A percentile compares a stretch with the other conserved stretches of the same genome.
These are phyloP conservation scores for Eugnorisma glareosa DNA, from an alignment of 2,888 invertebrate species.

Conservation along the genomic window DNA sequence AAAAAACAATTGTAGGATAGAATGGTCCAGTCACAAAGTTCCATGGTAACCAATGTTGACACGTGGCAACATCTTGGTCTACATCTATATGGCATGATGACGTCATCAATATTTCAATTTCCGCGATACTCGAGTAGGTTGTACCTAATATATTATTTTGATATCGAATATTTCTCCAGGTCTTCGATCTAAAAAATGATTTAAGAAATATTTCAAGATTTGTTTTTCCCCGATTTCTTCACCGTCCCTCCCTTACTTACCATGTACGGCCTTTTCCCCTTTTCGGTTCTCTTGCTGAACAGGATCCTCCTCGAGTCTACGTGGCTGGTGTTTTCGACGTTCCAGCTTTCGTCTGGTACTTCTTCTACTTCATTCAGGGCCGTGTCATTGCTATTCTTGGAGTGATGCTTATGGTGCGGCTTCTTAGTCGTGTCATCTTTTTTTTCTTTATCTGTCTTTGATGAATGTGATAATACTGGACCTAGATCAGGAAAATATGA, in stretches of 20 bases:
- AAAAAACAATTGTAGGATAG: background rate
- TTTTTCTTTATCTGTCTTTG: slow-evolving; percentile 51
- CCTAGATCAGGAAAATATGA: slow-evolving; percentile 54
- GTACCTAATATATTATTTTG: background rate
- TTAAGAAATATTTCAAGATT: background rate
- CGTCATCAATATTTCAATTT: slow-evolving; percentile 8
- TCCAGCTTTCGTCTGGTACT: slow-evolving; percentile 83
- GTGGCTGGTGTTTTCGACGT: slow-evolving; percentile 80
- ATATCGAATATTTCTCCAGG: background rate
- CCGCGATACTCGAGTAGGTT: background rate
- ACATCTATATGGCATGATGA: background rate
- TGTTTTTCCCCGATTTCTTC: background rate
- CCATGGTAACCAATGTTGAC: background rate
- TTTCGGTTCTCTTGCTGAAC: slow-evolving; percentile 79
- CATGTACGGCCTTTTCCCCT: slow-evolving; percentile 85
- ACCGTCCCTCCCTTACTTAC: slow-evolving; percentile 67
- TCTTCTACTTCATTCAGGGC: slow-evolving; percentile 71
- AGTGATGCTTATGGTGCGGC: slow-evolving; percentile 56
- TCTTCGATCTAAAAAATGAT: background rate
- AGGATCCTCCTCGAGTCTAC: slow-evolving; percentile 85
- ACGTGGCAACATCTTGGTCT: slow-evolving; percentile 15
- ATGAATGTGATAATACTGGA: slow-evolving; percentile 56
- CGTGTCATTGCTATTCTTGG: slow-evolving; percentile 42
- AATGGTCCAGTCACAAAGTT: background rate
- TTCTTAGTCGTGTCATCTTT: slow-evolving; percentile 31